Percentiles rank a stretch among this genome's conserved stretches.
Conservation (phyloP, 1,140 invertebrate species). For the Lucilia sericata region DNA sequence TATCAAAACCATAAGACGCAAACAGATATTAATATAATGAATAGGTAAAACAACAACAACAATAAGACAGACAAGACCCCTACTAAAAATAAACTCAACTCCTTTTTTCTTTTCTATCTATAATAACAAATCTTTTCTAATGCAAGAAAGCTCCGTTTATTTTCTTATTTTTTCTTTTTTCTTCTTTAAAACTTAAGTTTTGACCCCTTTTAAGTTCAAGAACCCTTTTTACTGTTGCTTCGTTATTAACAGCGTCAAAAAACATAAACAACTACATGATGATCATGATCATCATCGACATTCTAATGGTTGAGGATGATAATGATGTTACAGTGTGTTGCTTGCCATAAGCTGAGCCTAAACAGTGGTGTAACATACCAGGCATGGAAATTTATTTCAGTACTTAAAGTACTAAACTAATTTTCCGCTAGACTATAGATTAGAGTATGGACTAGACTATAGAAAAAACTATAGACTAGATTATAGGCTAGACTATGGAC, state of each 20-base stretch:
- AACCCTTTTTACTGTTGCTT: constrained; percentile 42
- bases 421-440: too few species aligned
- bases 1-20: too few species aligned
- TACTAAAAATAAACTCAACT: neutral
- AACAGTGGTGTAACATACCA: too few species aligned
- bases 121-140: neutral
- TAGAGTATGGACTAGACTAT: too few species aligned
- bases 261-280: neutral
- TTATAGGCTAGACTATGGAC: too few species aligned
- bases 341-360: neutral
- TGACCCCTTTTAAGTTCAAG: constrained; percentile 42
- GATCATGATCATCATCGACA: neutral
- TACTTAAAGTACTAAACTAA: too few species aligned
- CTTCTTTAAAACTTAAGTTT: neutral
- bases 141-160: neutral
- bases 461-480: too few species aligned
- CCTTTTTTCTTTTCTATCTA: neutral
- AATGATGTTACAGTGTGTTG: constrained; percentile 2
- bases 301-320: neutral
- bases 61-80: neutral
- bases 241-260: neutral
- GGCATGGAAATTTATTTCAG: too few species aligned
- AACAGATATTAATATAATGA: too few species aligned
- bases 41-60: too few species aligned
- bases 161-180: neutral